phyloP scores from a whole-genome alignment of 1,140 invertebrate genomes.

The Telenomus remus region DNA sequence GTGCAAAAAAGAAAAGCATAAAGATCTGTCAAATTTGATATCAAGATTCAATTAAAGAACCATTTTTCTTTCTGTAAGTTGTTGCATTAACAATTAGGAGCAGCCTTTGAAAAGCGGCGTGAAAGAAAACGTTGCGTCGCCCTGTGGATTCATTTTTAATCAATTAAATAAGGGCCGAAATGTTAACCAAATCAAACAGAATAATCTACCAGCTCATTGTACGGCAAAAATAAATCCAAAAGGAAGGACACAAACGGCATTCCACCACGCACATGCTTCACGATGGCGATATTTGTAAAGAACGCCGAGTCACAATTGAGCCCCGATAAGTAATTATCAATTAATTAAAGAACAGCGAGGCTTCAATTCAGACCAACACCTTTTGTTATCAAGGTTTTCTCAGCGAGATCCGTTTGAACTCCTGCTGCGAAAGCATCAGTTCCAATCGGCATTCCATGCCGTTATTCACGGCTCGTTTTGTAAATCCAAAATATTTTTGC shows the following conservation, averaged over 20 bases:
- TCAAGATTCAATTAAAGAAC: background rate
- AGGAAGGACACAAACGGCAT: constrained; percentile 11
- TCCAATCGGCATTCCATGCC: constrained; percentile 42
- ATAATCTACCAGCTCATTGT: constrained; percentile 44
- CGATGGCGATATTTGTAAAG: constrained; percentile 41
- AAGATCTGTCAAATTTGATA: background rate
- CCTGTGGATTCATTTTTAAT: constrained; percentile 35
- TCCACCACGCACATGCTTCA: background rate
- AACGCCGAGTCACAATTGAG: constrained; percentile 48
- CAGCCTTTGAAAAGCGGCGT: constrained; percentile 23
- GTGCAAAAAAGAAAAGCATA: background rate
- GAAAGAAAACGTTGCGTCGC: constrained; percentile 24
- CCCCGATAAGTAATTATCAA: constrained; percentile 56
- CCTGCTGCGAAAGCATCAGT: constrained; percentile 44
- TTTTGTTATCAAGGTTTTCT: constrained; percentile 35
- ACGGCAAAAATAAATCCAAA: constrained; percentile 24
- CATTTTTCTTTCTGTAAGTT: constrained; percentile 4
- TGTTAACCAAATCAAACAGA: constrained; percentile 47
- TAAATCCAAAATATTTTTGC: constrained; percentile 51
- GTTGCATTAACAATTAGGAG: constrained; percentile 17
- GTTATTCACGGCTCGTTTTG: constrained; percentile 36
- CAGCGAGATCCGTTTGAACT: constrained; percentile 24
- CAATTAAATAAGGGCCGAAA: constrained; percentile 37
- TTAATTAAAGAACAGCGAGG: constrained; percentile 56
- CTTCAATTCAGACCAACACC: constrained; percentile 54